These are phyloP conservation scores for Philopotamus ludificatus DNA, from an alignment of 1,140 invertebrate genomes.

Conservation along the genomic window DNA sequence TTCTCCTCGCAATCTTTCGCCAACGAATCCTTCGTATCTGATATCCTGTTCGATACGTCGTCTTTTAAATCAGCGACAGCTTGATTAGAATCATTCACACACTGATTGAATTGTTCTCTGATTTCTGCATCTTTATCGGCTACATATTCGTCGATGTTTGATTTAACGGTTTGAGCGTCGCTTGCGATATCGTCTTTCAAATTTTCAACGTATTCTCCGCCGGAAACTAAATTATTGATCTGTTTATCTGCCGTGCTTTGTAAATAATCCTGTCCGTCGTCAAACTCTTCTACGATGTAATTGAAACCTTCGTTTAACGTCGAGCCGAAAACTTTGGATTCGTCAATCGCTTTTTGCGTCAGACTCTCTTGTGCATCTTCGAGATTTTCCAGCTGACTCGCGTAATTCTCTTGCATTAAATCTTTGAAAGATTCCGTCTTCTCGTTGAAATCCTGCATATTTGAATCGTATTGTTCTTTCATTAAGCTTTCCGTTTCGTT, in stretches of 20 bases:
- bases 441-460: slow-evolving; percentile 3
- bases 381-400: slow-evolving; percentile 46
- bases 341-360: slow-evolving; percentile 42
- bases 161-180: no score
- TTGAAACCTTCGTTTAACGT: no score
- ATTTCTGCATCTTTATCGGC: no score
- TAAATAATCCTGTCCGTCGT: no score
- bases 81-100: slow-evolving; percentile 35
- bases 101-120: slow-evolving; percentile 1
- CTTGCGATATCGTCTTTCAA: no score
- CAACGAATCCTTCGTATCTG: not conserved
- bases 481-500: slow-evolving; percentile 17
- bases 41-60: no score
- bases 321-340: no score
- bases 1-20: not conserved
- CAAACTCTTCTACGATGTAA: no score
- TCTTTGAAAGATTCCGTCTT: slow-evolving; percentile 13
- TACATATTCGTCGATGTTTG: no score
- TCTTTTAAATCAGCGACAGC: slow-evolving; percentile 45
- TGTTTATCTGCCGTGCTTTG: no score
- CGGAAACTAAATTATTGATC: no score
- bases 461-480: slow-evolving; percentile 15
- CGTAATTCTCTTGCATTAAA: slow-evolving; percentile 8
- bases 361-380: slow-evolving; percentile 44
- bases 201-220: no score